Base-by-base conservation (phyloP, 2,888 invertebrate genomes). In the Scaptomyza polygonia region DNA sequence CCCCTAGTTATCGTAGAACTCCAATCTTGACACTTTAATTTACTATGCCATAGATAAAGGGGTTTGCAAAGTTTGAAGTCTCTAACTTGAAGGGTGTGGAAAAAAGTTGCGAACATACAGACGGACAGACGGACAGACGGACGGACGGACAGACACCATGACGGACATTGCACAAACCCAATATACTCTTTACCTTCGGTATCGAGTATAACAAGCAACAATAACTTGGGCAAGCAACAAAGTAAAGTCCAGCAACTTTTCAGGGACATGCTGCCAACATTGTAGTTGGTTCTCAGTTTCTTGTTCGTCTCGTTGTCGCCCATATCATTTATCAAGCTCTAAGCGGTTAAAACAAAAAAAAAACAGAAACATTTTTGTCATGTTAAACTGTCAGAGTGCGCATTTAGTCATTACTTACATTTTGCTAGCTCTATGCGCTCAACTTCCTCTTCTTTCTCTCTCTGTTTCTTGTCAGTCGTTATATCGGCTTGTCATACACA, bases 381-480 rank as follows among this genome's bases (percentile, higher is more conserved):
- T 88, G 89, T 87, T 89, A 78, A 86, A 88, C 84, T 88, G 89
- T 88, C 89, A 86, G 85, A 87, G 87, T 76, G 77, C 89, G 84
- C 88, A 88, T 88, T 89, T 81, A 86, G 84, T 86, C 88, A 87
- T 89, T 89, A 89, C 88, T 89, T 88, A 87, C 79, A 73, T 79
- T 79, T 81, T 71, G 70, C 62, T 54, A 52, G 71, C 61, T 48
- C 18, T 43, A 14, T 6, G 55, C 52, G 25, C 39, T 27, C 45
- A 29, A 9, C 30, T 5, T 29, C 16, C 36, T 30, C 11, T 47
- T 12, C 2, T 27, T 34, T n/a, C 8, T 47, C n/a, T n/a, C n/a
- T n/a, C n/a, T n/a, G n/a, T n/a, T 51, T 52, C 25, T 21, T 77
- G 70, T 68, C 84, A 67, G 68, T 67, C 68, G 55, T 52, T 56